A percentile compares a stretch with the other conserved stretches of the same genome.
These are phyloP conservation scores for Leptinotarsa rubiginosa DNA, from an alignment of 2,888 invertebrate species.

Conservation along the genomic window DNA sequence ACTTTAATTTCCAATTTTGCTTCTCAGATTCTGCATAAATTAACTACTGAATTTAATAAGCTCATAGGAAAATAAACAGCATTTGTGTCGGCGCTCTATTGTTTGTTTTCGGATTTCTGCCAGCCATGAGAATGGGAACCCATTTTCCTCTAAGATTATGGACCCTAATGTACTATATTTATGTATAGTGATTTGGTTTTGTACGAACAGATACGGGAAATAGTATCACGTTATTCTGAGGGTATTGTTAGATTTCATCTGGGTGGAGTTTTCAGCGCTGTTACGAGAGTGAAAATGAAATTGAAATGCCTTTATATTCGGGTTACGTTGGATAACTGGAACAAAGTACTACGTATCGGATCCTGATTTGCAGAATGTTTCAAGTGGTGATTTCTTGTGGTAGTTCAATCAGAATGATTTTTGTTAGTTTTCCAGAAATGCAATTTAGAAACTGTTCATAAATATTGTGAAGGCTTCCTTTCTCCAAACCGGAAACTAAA, in stretches of 20 bases:
- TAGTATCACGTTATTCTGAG: conserved; percentile 13
- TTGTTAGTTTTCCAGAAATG: no score
- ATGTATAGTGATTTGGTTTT: conserved; percentile 19
- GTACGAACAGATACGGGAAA: conserved; percentile 16
- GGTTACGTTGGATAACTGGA: neutral
- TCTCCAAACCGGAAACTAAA: no score
- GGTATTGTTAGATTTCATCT: conserved; percentile 14
- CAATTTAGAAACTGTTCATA: no score
- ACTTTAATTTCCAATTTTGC: conserved; percentile 59
- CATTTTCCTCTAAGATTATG: conserved; percentile 26
- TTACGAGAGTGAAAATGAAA: neutral
- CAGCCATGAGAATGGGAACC: conserved; percentile 42
- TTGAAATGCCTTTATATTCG: neutral
- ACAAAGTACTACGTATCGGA: no score
- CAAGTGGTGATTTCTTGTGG: no score
- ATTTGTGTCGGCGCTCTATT: conserved; percentile 50
- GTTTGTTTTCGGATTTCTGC: conserved; percentile 50
- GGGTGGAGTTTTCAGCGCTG: conserved; percentile 5
- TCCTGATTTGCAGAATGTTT: no score
- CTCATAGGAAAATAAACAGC: conserved; percentile 60
- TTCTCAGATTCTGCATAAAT: conserved; percentile 60
- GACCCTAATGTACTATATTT: conserved; percentile 18
- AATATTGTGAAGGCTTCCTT: no score
- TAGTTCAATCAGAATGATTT: no score
- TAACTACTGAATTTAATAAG: conserved; percentile 60